Evolutionary conservation across 2,113 vertebrate species (phyloP), one percentile per base, ranked within the genome.

Genomic region (Xenopus borealis): DNA sequence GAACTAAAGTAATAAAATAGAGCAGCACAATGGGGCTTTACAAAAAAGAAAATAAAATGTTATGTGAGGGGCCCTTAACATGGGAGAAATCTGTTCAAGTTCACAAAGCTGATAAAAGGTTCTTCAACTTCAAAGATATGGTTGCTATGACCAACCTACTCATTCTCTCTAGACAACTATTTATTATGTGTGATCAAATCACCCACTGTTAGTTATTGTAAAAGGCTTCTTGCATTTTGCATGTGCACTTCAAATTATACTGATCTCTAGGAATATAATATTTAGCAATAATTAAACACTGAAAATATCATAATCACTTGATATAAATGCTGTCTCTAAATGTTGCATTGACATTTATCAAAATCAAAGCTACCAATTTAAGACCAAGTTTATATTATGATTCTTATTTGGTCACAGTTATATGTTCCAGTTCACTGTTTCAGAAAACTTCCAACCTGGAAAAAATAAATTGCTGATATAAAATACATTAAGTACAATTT

Each of bases 181-280:
- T 69, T 62, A 62, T 69, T 75, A 75, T 69, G 66, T 50, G 59
- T 50, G 73, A 75, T 75, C 57, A 69, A 75, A 69, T 69, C 66
- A 53, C 14, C 64, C 52, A 17, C 71, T 72, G 62, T 58, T 58
- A 12, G 33, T 27, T 2, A n/a, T 55, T 55, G 10, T 18, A 16
- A 55, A 55, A 55, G 4, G 4, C 17, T 1, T n/a, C 16, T 55
- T 55, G 14, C 47, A 50, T 0, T 50, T 50, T 55, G 53, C 7
- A 55, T 50, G 53, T 16, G 53, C 14, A 55, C 13, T 55, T n/a
- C 17, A 9, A 0, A n/a, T 55, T 55, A 55, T 5, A 55, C 16
- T 16, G 8, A 55, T 55, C 2, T 7, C 53, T 55, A 55, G 7
- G 17, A 55, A n/a, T 55, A 55, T 55, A 50, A 12, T 12, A 55